These are phyloP conservation scores for Antechinus flavipes DNA, from an alignment of 2,113 vertebrate species.

Conservation along the genomic window DNA sequence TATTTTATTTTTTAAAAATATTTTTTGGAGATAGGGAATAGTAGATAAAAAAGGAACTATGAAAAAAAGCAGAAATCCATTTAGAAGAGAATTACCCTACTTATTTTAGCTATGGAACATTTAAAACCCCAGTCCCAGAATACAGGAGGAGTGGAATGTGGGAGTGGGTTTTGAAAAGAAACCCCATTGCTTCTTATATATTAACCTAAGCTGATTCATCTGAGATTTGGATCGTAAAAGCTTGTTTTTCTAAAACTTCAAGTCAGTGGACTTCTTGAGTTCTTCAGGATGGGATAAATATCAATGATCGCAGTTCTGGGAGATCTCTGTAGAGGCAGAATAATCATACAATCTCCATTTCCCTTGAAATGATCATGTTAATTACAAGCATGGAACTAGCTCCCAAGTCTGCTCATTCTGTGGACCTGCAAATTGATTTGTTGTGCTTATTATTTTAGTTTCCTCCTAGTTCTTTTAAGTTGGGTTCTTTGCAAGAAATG, in stretches of 20 bases:
- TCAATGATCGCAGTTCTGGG: not conserved
- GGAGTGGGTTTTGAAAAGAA: not conserved
- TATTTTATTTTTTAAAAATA: not conserved
- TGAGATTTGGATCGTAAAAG: constrained; percentile 15
- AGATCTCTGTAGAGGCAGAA: not conserved
- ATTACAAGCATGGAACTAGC: not conserved
- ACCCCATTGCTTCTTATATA: not conserved
- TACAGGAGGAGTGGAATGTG: not conserved
- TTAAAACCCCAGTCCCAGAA: not conserved
- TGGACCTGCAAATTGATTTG: not conserved
- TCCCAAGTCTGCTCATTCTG: not conserved
- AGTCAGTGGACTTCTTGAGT: not conserved
- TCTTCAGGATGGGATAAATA: constrained; percentile 1
- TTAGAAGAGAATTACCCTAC: not conserved
- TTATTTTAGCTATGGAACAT: constrained; percentile 23
- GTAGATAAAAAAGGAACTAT: constrained; percentile 42
- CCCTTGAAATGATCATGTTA: not conserved
- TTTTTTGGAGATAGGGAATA: constrained; percentile 1
- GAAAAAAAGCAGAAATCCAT: constrained; percentile 22
- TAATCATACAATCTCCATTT: not conserved
- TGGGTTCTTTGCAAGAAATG: not conserved
- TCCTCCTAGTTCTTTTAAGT: constrained; percentile 28
- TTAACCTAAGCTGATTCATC: not conserved
- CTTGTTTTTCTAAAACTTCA: not conserved
- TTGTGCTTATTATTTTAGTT: constrained; percentile 19